Evolutionary conservation across 2,888 invertebrate species (phyloP), one percentile per base, ranked within the genome.

Genomic region (Helleia helle): DNA sequence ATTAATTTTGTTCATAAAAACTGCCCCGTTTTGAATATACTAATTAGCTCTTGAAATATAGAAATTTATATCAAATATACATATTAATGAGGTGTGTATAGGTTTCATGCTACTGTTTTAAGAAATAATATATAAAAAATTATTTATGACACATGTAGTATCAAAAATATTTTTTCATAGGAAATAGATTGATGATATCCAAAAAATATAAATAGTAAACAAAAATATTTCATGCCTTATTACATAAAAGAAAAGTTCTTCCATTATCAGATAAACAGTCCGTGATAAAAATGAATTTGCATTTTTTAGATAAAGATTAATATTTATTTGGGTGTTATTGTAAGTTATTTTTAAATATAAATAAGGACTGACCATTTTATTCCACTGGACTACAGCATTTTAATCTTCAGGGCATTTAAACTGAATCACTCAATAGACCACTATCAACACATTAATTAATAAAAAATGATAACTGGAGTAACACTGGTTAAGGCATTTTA

Each of bases 401-500:
- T 5, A 39, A 8, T 29, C 24, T 28, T 30, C 25, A 29, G 25
- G 22, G 24, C 9, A 34, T 18, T 11, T 34, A 14, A 14, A 31
- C 15, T 30, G 9, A 39, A 24, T 9, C 15, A 15, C 22, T 24
- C 29, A 18, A 15, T 13, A 9, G 13, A 24, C 24, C 24, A 38
- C 40, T 40, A 43, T 29, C 26, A 14, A 40, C 46, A 31, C 48
- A 42, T 45, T 51, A 48, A 48, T 50, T 29, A 39, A 43, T n/a
- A 41, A 46, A 47, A 50, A 47, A 42, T 44, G 53, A 56, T 55
- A 47, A 55, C 43, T 51, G 47, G 14, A 43, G 13, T 30, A 8
- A 54, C 45, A 48, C 43, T 54, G 58, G 57, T 63, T 58, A 48
- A 43, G 56, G 50, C 38, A 49, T 55, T 55, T 72, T 74, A 80